Evolutionary conservation across 2,888 invertebrate genomes (phyloP).

Genomic region (Brassicogethes aeneus): DNA sequence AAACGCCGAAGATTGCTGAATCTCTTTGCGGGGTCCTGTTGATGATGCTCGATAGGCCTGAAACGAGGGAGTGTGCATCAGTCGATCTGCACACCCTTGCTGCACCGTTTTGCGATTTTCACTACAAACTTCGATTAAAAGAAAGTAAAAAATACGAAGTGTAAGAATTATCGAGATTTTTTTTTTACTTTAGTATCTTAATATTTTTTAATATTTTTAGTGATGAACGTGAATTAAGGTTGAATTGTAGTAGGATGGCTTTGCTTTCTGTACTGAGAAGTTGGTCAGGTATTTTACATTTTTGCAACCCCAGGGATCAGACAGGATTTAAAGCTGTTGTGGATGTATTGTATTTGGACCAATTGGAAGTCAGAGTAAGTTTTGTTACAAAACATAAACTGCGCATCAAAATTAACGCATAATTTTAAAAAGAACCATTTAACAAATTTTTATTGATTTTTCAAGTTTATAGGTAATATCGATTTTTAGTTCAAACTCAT

Average conservation of each 20-base stretch:
- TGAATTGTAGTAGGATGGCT: constrained; percentile 77
- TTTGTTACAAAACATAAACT: too few relatives aligned
- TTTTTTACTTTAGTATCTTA: too few relatives aligned
- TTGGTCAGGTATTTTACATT: constrained; percentile 85
- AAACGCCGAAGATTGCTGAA: constrained; percentile 84
- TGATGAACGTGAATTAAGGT: constrained; percentile 71
- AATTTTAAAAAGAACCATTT: too few relatives aligned
- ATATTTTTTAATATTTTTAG: constrained; percentile 11
- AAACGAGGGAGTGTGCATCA: constrained; percentile 63
- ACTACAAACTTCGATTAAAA: constrained; percentile 62
- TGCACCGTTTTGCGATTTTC: constrained; percentile 91
- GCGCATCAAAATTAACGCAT: too few relatives aligned
- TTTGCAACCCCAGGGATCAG: constrained; percentile 68
- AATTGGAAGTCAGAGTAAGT: constrained; percentile 82
- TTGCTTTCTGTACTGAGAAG: constrained; percentile 78
- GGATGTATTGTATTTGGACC: constrained; percentile 74
- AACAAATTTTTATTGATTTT: not conserved
- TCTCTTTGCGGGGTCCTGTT: constrained; percentile 81
- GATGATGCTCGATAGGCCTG: constrained; percentile 76
- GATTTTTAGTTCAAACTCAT: too few relatives aligned
- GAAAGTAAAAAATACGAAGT: constrained; percentile 62
- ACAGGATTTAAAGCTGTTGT: constrained; percentile 72
- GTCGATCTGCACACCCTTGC: constrained; percentile 80
- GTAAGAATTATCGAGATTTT: constrained; percentile 8
- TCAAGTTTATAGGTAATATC: too few relatives aligned